These are phyloP conservation scores for Halictus rubicundus DNA, from an alignment of 1,140 invertebrate genomes.

Conservation along the genomic window DNA sequence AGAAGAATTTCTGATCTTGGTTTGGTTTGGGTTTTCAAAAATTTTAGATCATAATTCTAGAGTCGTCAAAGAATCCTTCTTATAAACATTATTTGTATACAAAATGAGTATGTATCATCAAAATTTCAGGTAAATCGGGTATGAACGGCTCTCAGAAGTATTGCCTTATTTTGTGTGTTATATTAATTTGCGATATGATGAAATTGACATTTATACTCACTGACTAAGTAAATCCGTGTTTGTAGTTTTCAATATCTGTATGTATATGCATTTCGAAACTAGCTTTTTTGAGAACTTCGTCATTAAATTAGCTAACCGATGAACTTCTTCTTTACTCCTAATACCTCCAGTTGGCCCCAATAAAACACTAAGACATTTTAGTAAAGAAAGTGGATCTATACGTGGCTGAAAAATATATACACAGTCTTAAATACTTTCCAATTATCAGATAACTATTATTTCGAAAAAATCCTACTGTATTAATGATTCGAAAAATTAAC, in stretches of 20 bases:
- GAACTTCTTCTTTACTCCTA: conserved; percentile 91
- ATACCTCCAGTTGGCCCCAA: conserved; percentile 92
- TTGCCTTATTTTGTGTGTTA: neutral
- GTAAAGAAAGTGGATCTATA: conserved; percentile 92
- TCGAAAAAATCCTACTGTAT: neutral
- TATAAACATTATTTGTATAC: too few species aligned
- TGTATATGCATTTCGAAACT: conserved; percentile 97
- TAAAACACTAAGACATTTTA: conserved; percentile 92
- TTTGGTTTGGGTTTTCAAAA: too few species aligned
- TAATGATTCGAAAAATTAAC: neutral
- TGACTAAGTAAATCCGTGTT: conserved; percentile 89
- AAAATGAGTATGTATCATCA: too few species aligned
- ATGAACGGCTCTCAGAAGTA: too few species aligned
- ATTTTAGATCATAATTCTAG: too few species aligned
- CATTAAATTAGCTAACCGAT: conserved; percentile 94
- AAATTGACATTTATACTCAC: conserved; percentile 80
- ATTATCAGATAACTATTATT: neutral
- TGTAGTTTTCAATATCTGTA: conserved; percentile 95
- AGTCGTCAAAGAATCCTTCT: too few species aligned
- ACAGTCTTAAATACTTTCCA: conserved; percentile 12
- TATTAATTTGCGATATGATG: conserved; percentile 33
- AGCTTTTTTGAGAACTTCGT: conserved; percentile 97
- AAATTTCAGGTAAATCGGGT: too few species aligned
- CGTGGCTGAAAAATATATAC: conserved; percentile 86
- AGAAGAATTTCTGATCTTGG: too few species aligned